Conservation (phyloP, 2,113 vertebrate genomes). For the Embiotoca jacksoni region DNA sequence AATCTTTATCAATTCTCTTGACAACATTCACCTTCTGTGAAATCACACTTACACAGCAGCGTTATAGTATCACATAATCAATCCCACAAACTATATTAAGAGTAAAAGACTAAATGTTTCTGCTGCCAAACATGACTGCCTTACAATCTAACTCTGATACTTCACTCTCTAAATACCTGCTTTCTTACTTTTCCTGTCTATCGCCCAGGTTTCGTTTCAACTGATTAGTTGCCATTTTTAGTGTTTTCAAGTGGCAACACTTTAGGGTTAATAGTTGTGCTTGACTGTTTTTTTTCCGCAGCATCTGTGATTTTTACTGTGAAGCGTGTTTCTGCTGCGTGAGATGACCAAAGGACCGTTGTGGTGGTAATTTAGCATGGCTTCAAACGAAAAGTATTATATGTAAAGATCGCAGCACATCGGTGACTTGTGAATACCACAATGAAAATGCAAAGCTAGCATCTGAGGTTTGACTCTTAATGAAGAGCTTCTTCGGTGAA, state of each 20-base stretch:
- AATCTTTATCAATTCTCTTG: constrained; percentile 13
- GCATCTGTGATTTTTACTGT: not conserved
- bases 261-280: not conserved
- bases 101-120: constrained; percentile 18
- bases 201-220: too few species aligned
- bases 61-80: constrained; percentile 19
- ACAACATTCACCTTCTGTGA: constrained; percentile 1
- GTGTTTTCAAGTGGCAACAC: not conserved
- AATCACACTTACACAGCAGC: constrained; percentile 9
- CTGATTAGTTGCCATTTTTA: too few species aligned
- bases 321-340: too few species aligned
- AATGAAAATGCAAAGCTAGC: not conserved
- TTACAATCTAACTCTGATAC: not conserved
- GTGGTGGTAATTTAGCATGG: too few species aligned
- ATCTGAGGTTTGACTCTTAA: not conserved
- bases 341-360: not conserved
- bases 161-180: too few species aligned
- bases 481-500: not conserved
- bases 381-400: not conserved
- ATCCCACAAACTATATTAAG: constrained; percentile 13
- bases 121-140: constrained; percentile 15
- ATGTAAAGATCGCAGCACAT: not conserved
- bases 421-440: not conserved
- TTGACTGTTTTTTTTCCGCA: not conserved
- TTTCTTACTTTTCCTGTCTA: too few species aligned